Base-by-base conservation (phyloP, 2,113 vertebrate species). In the Coryphaenoides rupestris region DNA sequence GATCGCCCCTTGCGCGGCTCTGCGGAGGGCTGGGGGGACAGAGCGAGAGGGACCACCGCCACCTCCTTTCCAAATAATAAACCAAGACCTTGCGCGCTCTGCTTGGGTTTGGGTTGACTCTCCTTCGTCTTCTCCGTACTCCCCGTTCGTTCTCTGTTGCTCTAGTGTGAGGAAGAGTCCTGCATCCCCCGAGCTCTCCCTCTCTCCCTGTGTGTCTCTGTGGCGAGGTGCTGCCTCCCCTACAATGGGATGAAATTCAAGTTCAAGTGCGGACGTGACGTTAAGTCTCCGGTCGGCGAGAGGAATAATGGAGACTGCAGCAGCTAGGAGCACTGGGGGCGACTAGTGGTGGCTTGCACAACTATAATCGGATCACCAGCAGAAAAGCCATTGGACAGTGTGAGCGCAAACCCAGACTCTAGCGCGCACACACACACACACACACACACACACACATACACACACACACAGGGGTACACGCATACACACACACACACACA, bases 221-320 rank as follows among this genome's bases (percentile, higher is more conserved):
- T 63, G 93, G 92, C 91, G 92, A 90, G 92, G 91, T n/a, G 90
- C 92, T 94, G 92, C 91, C 92, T 94, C 94, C n/a, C 92, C 93
- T 94, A 94, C 93, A 94, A 93, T 93, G 94, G 94, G 93, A 95
- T 93, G 94, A 95, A 96, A 96, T 95, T 96, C 95, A 96, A 98
- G 95, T 98, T 98, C 95, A 98, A 96, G 95, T 96, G 94, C 95
- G 96, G 96, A 98, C 96, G 96, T 98, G 96, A 98, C 95, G 96
- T 96, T 96, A 94, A 95, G 95, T 95, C 93, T 95, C 93, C 94
- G 93, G 93, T 92, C 79, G 93, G 93, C 77, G 87, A 90, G 91
- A 90, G 91, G 24, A 40, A 82, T 73, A 87, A 84, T 85, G 79
- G 86, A 94, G 94, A 95, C 87, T 88, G 93, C 94, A 94, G 28